These are phyloP conservation scores for Enteromius viviparus DNA, from an alignment of 2,797 vertebrate species.

Conservation along the genomic window DNA sequence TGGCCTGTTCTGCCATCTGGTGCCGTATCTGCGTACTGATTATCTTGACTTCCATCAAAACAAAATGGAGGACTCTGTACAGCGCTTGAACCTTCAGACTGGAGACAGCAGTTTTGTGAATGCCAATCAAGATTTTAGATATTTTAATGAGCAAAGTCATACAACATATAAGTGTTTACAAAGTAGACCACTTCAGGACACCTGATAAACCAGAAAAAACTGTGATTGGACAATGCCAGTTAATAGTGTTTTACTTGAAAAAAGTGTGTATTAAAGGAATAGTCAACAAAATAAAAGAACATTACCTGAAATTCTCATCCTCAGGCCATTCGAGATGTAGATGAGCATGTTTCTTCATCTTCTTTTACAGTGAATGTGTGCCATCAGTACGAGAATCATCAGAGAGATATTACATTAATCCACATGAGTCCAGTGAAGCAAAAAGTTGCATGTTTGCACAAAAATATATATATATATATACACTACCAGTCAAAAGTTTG, in stretches of 20 bases:
- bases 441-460: neutral
- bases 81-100: neutral
- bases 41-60: neutral
- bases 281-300: neutral
- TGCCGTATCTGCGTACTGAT: neutral
- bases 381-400: neutral
- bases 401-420: neutral
- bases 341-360: neutral
- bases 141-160: neutral
- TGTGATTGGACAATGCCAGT: neutral
- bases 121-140: neutral
- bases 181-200: neutral
- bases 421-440: neutral
- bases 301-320: neutral
- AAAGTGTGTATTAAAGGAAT: neutral
- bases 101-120: neutral
- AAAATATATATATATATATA: neutral
- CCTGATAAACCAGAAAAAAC: neutral
- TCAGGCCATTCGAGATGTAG: neutral
- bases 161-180: neutral
- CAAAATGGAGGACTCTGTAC: conserved; percentile 17
- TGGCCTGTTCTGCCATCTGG: conserved; percentile 39
- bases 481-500: no score
- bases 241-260: neutral
- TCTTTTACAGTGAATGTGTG: neutral